These are phyloP conservation scores for Prolemur simus DNA, from an alignment of 2,113 vertebrate species.

Conservation along the genomic window DNA sequence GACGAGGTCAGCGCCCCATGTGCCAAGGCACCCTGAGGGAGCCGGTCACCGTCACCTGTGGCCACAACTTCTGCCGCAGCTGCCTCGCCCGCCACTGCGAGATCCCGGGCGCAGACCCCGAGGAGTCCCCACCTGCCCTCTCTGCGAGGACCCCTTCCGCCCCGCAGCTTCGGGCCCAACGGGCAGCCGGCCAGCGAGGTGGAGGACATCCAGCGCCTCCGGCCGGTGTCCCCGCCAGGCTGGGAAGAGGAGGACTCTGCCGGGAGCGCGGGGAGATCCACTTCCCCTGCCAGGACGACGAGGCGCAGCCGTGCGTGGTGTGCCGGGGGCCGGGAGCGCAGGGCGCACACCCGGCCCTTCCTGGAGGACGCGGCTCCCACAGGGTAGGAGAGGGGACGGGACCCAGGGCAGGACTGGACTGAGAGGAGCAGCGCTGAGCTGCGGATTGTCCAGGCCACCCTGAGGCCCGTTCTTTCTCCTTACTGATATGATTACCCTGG, in stretches of 20 bases:
- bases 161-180: slow-evolving; percentile 82
- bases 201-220: slow-evolving; percentile 84
- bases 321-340: slow-evolving; percentile 86
- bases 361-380: slow-evolving; percentile 86
- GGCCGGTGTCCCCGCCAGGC: background rate
- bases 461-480: background rate
- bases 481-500: background rate
- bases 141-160: slow-evolving; percentile 69
- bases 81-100: slow-evolving; percentile 90
- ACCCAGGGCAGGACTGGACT: background rate
- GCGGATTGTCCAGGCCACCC: background rate
- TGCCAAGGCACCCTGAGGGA: slow-evolving; percentile 91
- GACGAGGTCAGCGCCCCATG: slow-evolving; percentile 93
- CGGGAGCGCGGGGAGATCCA: slow-evolving; percentile 86
- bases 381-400: slow-evolving; percentile 80
- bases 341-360: slow-evolving; percentile 84
- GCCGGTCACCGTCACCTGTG: slow-evolving; percentile 93
- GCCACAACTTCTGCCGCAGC: slow-evolving; percentile 93
- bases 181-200: slow-evolving; percentile 89
- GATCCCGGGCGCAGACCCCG: slow-evolving; percentile 72
- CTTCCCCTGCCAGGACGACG: slow-evolving; percentile 91
- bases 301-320: slow-evolving; percentile 85
- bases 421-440: background rate
- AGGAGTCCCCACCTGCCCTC: slow-evolving; percentile 54
- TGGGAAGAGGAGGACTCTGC: slow-evolving; percentile 67